Base-by-base conservation (phyloP, 1,140 invertebrate genomes). In the Ooceraea biroi region DNA sequence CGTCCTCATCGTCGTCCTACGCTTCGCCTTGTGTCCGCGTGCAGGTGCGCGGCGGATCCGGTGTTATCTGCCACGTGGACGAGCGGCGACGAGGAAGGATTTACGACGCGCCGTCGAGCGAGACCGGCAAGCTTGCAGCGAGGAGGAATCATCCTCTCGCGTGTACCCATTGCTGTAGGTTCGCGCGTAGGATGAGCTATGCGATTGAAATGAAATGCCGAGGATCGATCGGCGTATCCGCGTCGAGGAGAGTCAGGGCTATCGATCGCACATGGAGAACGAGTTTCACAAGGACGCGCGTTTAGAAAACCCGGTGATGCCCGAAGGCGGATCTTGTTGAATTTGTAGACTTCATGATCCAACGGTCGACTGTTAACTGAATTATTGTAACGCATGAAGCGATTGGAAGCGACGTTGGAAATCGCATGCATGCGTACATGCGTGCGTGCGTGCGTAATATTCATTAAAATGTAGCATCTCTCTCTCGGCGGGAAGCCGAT, bases 401-500 rank as follows among this genome's bases (percentile, higher is more conserved):
- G 85, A 73, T 77, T 61, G 80, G 73, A 27, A 84, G 60, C 83
- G 30, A 69, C 8, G 83, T 68, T 76, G 69, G 86, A 19, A n/a
- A 27, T 50, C n/a, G 48, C 14, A 36, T 22, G 46, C 14, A 7
- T 36, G 57, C 55, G 14, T 46, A 22, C 72, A 17, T 63, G 30
- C 48, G 69, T 83, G 87, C 85, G 85, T 87, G 88, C 80, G 86
- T 85, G 76, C 66, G 63, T 89, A 82, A 90, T 90, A 85, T 87
- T 85, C 88, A 87, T 90, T 90, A 89, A 87, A 89, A 87, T 48
- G 72, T 52, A 52, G 69, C 57, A 58, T 58, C 50, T 46, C 66
- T 46, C 66, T 82, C 84, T 46, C 88, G 73, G 71, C 80, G 27
- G 74, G 86, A 76, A 71, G 87, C 58, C 71, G 82, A 76, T 46